Evolutionary conservation across 1,140 invertebrate species (phyloP).

Genomic region (Formica selysi): DNA sequence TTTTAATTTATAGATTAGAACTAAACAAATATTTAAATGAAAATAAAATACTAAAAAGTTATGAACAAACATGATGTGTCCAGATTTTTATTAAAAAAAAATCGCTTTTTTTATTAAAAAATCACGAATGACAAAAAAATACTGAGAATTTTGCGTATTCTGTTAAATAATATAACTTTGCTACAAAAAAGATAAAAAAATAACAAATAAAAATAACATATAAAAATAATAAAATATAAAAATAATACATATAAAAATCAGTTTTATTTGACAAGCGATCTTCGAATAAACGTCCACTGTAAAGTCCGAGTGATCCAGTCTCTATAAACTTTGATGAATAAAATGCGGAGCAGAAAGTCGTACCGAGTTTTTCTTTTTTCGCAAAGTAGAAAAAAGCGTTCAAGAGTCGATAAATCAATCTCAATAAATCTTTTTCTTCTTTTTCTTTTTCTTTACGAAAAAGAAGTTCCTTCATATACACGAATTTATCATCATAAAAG

Average conservation of each 20-base stretch:
- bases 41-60: background rate
- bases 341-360: background rate
- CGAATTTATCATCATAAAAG: background rate
- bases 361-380: background rate
- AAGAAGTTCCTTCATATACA: constrained; percentile 1
- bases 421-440: background rate
- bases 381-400: background rate
- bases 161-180: background rate
- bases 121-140: background rate
- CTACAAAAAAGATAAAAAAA: background rate
- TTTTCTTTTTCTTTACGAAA: too few relatives aligned
- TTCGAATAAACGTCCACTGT: background rate
- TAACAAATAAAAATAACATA: background rate
- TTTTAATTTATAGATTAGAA: background rate
- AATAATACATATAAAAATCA: background rate
- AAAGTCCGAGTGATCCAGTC: background rate
- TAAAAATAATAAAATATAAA: background rate
- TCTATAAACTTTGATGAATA: background rate
- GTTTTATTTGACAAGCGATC: background rate
- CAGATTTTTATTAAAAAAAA: background rate
- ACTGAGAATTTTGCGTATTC: background rate
- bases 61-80: background rate
- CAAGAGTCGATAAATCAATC: constrained; percentile 3
- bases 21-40: background rate
- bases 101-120: background rate